Conservation (phyloP, 2,797 vertebrate species). For the Gymnothorax reevesii region DNA sequence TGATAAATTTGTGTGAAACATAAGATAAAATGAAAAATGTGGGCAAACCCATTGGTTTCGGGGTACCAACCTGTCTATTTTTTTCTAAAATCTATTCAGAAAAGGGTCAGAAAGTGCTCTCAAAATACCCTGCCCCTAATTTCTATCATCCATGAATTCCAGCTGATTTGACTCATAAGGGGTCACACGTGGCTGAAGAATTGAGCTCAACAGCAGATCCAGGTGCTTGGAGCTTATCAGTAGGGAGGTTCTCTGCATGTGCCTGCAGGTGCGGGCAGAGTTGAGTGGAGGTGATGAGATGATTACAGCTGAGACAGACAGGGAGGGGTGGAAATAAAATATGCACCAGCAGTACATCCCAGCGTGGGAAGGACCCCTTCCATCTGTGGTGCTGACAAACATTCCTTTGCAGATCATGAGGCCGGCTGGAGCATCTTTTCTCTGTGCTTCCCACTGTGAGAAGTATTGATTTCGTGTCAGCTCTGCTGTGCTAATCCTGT, state of each 20-base stretch:
- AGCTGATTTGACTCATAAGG: no score
- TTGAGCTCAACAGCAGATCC: background rate
- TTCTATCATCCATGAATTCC: no score
- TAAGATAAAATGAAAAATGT: no score
- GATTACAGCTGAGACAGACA: constrained; percentile 32
- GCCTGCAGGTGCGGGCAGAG: constrained; percentile 31
- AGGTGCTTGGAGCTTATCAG: background rate
- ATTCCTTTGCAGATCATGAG: background rate
- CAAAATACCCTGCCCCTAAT: no score
- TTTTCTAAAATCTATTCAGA: no score
- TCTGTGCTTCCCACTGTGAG: background rate
- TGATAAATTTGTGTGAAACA: no score
- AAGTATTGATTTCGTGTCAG: background rate
- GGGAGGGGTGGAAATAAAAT: constrained; percentile 33
- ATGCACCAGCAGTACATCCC: constrained; percentile 32
- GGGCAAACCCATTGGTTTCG: no score
- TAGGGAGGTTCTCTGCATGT: constrained; percentile 27
- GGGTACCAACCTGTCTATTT: no score
- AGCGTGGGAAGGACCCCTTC: background rate
- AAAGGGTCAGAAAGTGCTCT: no score
- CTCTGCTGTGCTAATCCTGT: background rate
- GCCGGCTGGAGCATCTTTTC: background rate
- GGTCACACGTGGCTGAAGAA: no score
- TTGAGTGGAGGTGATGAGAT: constrained; percentile 16
- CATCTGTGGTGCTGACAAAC: background rate